Evolutionary conservation across 2,797 vertebrate species (phyloP).

Genomic region (Syngnathus acus): DNA sequence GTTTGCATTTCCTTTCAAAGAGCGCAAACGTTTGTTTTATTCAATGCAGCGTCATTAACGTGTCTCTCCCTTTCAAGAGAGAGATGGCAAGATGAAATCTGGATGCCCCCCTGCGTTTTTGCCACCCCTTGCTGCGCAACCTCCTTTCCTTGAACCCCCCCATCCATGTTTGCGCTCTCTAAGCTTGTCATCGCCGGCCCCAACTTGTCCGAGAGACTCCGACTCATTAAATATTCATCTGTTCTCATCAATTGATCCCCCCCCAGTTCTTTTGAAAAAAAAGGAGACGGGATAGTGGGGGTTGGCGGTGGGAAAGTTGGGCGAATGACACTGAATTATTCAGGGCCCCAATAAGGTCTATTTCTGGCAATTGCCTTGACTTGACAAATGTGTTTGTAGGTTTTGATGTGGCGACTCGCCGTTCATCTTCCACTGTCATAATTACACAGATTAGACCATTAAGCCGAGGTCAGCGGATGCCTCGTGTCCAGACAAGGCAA

Average conservation of each 20-base stretch:
- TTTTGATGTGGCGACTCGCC: slow-evolving; percentile 48
- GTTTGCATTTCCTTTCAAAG: slow-evolving; percentile 5
- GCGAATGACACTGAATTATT: slow-evolving; percentile 67
- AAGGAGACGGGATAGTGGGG: not conserved
- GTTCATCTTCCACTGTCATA: slow-evolving; percentile 46
- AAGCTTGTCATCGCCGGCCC: slow-evolving; percentile 50
- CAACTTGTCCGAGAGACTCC: slow-evolving; percentile 59
- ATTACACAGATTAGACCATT: slow-evolving; percentile 49
- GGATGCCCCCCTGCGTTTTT: slow-evolving; percentile 30
- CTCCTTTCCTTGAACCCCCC: slow-evolving; percentile 36
- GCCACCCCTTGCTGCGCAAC: slow-evolving; percentile 36
- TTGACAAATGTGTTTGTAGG: slow-evolving; percentile 52
- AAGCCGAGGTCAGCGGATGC: slow-evolving; percentile 44
- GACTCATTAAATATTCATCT: slow-evolving; percentile 69
- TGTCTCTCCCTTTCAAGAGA: not conserved
- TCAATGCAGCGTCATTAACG: slow-evolving; percentile 21
- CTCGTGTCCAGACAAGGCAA: slow-evolving; percentile 34
- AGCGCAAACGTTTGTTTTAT: slow-evolving; percentile 11
- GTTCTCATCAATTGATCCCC: slow-evolving; percentile 62
- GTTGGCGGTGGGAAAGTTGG: slow-evolving; percentile 7
- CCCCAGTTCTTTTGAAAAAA: slow-evolving; percentile 45
- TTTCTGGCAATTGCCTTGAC: slow-evolving; percentile 49
- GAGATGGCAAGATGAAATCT: slow-evolving; percentile 4
- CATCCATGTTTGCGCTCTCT: slow-evolving; percentile 50
- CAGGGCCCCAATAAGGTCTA: slow-evolving; percentile 62